These are phyloP conservation scores for Lumbricus terrestris DNA, from an alignment of 2,888 invertebrate genomes.

Conservation along the genomic window DNA sequence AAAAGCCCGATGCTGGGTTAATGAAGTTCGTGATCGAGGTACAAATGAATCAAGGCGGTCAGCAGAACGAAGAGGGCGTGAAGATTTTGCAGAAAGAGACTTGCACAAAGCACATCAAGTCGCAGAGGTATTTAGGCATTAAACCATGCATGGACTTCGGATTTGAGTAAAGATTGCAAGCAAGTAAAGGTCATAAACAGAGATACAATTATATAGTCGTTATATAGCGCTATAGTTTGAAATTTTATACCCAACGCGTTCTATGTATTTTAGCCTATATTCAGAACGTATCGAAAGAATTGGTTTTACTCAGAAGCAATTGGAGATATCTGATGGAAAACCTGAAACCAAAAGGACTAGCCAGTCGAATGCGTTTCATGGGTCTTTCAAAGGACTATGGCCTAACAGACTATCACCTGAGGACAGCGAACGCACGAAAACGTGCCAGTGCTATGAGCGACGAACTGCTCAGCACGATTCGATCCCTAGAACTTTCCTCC, in stretches of 20 bases:
- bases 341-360: background rate
- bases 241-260: background rate
- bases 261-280: background rate
- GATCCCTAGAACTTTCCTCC: background rate
- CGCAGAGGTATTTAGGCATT: too few relatives aligned
- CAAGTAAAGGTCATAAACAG: too few relatives aligned
- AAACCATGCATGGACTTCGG: too few relatives aligned
- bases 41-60: too few relatives aligned
- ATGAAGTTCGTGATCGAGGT: too few relatives aligned
- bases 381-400: background rate
- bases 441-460: background rate
- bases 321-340: background rate
- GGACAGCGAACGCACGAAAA: background rate
- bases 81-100: too few relatives aligned
- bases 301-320: background rate
- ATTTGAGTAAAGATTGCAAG: too few relatives aligned
- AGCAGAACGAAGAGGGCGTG: too few relatives aligned
- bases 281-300: background rate
- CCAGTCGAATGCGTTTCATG: background rate
- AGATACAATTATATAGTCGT: too few relatives aligned
- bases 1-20: too few relatives aligned
- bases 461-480: background rate
- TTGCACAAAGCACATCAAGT: too few relatives aligned
- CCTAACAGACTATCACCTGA: background rate
- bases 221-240: too few relatives aligned